A percentile compares a stretch with the other conserved stretches of the same genome.
Conservation (phyloP, 1,140 invertebrate species). For the Palaemon carinicauda region DNA sequence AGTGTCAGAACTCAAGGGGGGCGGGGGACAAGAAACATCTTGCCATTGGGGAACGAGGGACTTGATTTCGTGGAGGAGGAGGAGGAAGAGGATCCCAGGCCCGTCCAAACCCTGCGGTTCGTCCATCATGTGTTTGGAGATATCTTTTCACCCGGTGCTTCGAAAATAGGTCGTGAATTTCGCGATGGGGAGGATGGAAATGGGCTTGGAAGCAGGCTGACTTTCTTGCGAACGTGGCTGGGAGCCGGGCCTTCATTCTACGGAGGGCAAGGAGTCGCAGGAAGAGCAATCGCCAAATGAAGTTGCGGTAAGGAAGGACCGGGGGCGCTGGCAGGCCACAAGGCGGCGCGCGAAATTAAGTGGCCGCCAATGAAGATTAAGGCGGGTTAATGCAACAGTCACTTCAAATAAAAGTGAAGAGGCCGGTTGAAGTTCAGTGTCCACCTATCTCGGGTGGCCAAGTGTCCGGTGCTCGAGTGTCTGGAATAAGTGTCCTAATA, state of each 20-base stretch:
- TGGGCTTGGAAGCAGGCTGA: no score
- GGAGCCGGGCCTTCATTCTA: no score
- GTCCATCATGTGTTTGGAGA: no score
- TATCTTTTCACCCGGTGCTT: no score
- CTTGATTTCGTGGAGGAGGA: neutral
- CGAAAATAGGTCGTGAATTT: neutral
- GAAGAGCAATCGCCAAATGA: no score
- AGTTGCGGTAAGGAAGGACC: no score
- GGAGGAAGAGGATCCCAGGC: neutral
- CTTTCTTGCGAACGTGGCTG: no score
- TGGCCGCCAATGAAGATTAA: neutral
- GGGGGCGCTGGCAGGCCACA: neutral
- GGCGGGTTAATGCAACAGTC: slow-evolving; percentile 7
- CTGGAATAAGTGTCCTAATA: no score
- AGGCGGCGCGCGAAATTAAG: neutral
- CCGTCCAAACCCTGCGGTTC: no score
- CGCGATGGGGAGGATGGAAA: neutral
- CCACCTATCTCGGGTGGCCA: neutral
- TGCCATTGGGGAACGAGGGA: no score
- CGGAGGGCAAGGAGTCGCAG: neutral
- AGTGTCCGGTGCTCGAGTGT: no score
- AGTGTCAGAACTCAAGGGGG: neutral
- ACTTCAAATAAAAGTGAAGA: slow-evolving; percentile 14
- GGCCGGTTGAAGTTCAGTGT: neutral
- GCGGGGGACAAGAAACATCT: no score